Evolutionary conservation across 2,113 vertebrate species (phyloP).

Genomic region (Dicaeum eximium): DNA sequence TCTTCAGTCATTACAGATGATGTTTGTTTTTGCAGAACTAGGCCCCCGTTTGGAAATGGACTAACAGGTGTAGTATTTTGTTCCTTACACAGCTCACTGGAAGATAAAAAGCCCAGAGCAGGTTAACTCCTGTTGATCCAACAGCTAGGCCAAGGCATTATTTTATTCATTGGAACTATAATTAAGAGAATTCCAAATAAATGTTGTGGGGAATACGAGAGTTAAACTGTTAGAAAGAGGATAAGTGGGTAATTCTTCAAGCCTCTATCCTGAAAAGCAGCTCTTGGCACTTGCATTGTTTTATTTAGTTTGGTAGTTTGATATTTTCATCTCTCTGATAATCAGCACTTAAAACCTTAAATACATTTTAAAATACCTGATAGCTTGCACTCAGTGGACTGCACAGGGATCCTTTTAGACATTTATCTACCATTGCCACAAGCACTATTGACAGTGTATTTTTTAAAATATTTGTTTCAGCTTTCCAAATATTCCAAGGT

Average conservation of each 20-base stretch:
- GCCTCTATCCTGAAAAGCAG: neutral
- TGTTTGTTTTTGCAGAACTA: neutral
- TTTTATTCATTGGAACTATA: neutral
- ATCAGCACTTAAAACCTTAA: neutral
- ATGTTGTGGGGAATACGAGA: fast-evolving
- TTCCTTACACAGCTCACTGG: neutral
- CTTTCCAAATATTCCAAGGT: neutral
- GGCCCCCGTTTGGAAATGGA: neutral
- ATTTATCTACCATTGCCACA: neutral
- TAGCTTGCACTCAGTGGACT: neutral
- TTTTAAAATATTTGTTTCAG: neutral
- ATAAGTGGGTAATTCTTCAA: neutral
- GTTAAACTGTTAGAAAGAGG: neutral
- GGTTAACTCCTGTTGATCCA: neutral
- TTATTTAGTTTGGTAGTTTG: neutral
- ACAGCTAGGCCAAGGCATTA: neutral
- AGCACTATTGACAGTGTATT: neutral
- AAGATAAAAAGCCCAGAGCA: neutral
- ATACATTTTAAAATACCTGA: neutral
- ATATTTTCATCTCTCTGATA: neutral
- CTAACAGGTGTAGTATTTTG: neutral
- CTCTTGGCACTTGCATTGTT: neutral
- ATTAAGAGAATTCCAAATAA: neutral
- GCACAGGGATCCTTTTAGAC: neutral
- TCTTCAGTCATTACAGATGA: neutral